Evolutionary conservation across 2,113 vertebrate species (phyloP).

Genomic region (Nothoprocta pentlandii): DNA sequence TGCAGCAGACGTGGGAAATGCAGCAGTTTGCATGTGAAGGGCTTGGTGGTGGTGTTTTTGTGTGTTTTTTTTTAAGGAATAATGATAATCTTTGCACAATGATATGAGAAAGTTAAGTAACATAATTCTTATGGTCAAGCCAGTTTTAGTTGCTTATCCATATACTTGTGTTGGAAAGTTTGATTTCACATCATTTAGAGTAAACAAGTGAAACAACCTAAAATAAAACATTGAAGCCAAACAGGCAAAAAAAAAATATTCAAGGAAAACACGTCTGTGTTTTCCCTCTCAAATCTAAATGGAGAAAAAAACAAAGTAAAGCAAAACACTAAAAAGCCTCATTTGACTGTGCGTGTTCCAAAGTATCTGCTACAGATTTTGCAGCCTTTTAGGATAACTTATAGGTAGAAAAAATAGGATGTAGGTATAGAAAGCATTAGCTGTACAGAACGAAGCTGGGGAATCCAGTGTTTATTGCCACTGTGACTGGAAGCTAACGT

Average conservation of each 20-base stretch:
- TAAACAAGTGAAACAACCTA: not conserved
- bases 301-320: not conserved
- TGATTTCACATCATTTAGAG: not conserved
- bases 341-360: not conserved
- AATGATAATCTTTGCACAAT: not conserved
- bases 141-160: accelerated
- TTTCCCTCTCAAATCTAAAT: not conserved
- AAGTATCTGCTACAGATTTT: not conserved
- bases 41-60: too few relatives aligned
- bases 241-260: not conserved
- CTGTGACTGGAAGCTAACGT: not conserved
- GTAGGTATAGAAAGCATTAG: not conserved
- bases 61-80: too few relatives aligned
- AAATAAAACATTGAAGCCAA: not conserved
- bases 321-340: not conserved
- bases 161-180: not conserved
- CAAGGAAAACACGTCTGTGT: not conserved
- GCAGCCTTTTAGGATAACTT: not conserved
- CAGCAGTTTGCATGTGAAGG: not conserved
- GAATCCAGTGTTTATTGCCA: accelerated
- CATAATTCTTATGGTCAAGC: not conserved
- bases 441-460: not conserved
- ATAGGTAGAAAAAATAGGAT: not conserved
- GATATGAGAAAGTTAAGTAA: not conserved
- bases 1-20: accelerated